Conservation (phyloP, 2,888 invertebrate genomes). For the Vanessa cardui region DNA sequence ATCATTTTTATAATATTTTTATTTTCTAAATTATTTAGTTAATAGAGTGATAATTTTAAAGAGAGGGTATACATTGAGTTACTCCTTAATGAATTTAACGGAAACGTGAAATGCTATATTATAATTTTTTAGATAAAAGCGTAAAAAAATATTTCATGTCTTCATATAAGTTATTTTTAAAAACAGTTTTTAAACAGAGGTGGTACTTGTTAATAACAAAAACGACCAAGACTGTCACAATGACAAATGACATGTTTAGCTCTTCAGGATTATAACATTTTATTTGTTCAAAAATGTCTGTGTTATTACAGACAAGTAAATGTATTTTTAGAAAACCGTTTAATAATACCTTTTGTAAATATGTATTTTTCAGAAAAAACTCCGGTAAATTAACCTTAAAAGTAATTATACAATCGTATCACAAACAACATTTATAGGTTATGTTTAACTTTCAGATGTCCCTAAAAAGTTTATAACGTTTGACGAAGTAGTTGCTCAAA, state of each 20-base stretch:
- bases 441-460: constrained; percentile 61
- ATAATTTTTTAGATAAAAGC: too few relatives aligned
- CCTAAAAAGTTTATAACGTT: constrained; percentile 70
- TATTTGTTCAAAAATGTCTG: constrained; percentile 63
- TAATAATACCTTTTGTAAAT: constrained; percentile 52
- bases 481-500: constrained; percentile 82
- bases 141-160: too few relatives aligned
- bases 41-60: too few relatives aligned
- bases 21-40: too few relatives aligned
- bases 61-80: too few relatives aligned
- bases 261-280: constrained; percentile 19
- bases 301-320: constrained; percentile 69
- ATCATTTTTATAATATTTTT: too few relatives aligned
- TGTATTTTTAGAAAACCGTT: constrained; percentile 56
- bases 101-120: too few relatives aligned
- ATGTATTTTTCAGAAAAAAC: constrained; percentile 54
- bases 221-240: too few relatives aligned
- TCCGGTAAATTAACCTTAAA: constrained; percentile 57
- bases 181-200: too few relatives aligned
- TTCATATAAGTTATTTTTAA: too few relatives aligned
- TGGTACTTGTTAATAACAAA: too few relatives aligned
- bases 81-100: too few relatives aligned
- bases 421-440: constrained; percentile 58
- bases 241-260: constrained; percentile 28
- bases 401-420: constrained; percentile 14